phyloP scores from a whole-genome alignment of 2,888 invertebrate genomes.

The Congeria kusceri region DNA sequence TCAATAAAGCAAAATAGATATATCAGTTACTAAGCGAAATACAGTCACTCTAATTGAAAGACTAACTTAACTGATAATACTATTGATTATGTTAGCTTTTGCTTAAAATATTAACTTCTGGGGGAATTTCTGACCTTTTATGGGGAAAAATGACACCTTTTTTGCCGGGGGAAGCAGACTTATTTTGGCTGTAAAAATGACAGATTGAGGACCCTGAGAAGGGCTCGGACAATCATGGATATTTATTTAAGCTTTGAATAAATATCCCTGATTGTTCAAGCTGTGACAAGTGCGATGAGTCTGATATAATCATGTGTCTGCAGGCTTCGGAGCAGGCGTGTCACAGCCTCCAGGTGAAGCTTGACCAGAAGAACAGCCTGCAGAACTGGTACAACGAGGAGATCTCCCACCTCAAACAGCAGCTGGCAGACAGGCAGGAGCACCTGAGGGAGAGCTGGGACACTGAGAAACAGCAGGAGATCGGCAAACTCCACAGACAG shows the following conservation, averaged over 20 bases:
- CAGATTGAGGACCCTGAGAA: too few relatives aligned
- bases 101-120: too few relatives aligned
- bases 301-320: neutral
- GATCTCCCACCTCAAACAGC: conserved; percentile 54
- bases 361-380: conserved; percentile 53
- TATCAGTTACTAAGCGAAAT: too few relatives aligned
- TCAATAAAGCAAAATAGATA: too few relatives aligned
- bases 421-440: conserved; percentile 37
- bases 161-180: too few relatives aligned
- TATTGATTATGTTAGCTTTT: too few relatives aligned
- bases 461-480: conserved; percentile 41
- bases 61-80: too few relatives aligned
- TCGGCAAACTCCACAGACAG: conserved; percentile 46
- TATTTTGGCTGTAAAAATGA: too few relatives aligned
- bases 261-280: neutral
- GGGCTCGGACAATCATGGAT: too few relatives aligned
- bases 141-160: too few relatives aligned
- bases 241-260: neutral
- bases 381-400: conserved; percentile 64
- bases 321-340: conserved; percentile 53
- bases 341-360: conserved; percentile 49
- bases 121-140: too few relatives aligned
- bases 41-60: too few relatives aligned
- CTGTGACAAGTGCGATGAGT: neutral
- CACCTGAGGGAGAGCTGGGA: conserved; percentile 36